Conservation (phyloP, 2,797 vertebrate genomes). For the Chelon labrosus region DNA sequence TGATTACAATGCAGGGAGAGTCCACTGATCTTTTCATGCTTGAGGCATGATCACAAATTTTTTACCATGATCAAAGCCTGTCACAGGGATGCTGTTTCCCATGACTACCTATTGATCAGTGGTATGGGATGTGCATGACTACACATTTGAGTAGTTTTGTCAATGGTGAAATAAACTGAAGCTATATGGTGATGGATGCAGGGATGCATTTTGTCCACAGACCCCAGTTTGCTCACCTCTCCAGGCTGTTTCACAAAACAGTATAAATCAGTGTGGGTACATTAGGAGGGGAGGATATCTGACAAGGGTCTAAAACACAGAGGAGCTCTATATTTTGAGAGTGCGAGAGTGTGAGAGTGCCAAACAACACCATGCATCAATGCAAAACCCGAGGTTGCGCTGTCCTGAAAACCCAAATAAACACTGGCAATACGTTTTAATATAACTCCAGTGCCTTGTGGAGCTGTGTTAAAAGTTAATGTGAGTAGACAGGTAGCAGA, state of each 20-base stretch:
- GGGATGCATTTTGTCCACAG: constrained; percentile 13
- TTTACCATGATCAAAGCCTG: constrained; percentile 25
- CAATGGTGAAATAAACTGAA: neutral
- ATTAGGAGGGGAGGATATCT: no score
- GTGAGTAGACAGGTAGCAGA: no score
- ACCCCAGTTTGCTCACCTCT: neutral
- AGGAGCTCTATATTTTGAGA: no score
- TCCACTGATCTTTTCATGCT: neutral
- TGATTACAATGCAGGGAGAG: neutral
- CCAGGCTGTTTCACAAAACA: constrained; percentile 14
- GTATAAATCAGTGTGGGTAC: constrained; percentile 16
- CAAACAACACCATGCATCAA: no score
- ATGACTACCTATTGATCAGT: constrained; percentile 42
- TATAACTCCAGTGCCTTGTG: no score
- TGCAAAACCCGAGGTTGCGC: no score
- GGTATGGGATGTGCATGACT: constrained; percentile 22
- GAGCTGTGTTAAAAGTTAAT: no score
- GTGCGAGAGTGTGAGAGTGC: no score
- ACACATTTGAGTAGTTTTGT: constrained; percentile 21
- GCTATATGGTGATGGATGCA: neutral
- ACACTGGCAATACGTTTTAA: no score
- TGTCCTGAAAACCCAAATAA: no score
- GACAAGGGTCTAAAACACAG: no score
- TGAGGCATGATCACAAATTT: constrained; percentile 26
- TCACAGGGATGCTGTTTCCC: constrained; percentile 17